Evolutionary conservation across 2,797 vertebrate genomes (phyloP).

Genomic region (Sebastes taczanowskii): DNA sequence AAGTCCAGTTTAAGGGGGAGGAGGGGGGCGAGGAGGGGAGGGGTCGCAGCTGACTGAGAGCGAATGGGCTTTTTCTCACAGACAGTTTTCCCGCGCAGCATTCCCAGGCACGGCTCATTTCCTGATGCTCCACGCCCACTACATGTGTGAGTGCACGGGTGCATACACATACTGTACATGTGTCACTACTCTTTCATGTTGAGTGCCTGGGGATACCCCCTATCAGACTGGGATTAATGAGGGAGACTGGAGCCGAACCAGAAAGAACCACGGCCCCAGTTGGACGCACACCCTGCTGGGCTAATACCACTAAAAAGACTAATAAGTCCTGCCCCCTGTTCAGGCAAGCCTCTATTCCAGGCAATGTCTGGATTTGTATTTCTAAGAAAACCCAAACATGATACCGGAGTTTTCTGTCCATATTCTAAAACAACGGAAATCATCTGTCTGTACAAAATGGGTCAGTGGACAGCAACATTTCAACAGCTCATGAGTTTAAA

Average conservation of each 20-base stretch:
- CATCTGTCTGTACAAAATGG: background rate
- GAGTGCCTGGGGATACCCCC: constrained; percentile 35
- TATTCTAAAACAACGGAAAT: background rate
- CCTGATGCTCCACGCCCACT: constrained; percentile 64
- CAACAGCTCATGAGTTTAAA: background rate
- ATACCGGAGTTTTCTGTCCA: background rate
- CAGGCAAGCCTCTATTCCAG: background rate
- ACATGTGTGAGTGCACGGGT: background rate
- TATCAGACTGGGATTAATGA: constrained; percentile 12
- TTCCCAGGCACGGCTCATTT: constrained; percentile 76
- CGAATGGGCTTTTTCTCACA: constrained; percentile 63
- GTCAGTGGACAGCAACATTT: background rate
- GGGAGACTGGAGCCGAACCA: constrained; percentile 11
- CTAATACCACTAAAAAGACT: background rate
- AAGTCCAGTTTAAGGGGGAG: constrained; percentile 57
- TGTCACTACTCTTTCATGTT: constrained; percentile 35
- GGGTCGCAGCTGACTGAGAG: constrained; percentile 51
- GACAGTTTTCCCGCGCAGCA: constrained; percentile 69
- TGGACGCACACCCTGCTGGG: constrained; percentile 6
- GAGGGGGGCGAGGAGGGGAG: constrained; percentile 24
- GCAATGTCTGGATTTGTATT: background rate
- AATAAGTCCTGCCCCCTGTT: background rate
- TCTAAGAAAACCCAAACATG: background rate
- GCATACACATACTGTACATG: constrained; percentile 26
- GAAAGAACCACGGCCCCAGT: constrained; percentile 14